These are phyloP conservation scores for Fabriciana adippe DNA, from an alignment of 2,888 invertebrate genomes.

Conservation along the genomic window DNA sequence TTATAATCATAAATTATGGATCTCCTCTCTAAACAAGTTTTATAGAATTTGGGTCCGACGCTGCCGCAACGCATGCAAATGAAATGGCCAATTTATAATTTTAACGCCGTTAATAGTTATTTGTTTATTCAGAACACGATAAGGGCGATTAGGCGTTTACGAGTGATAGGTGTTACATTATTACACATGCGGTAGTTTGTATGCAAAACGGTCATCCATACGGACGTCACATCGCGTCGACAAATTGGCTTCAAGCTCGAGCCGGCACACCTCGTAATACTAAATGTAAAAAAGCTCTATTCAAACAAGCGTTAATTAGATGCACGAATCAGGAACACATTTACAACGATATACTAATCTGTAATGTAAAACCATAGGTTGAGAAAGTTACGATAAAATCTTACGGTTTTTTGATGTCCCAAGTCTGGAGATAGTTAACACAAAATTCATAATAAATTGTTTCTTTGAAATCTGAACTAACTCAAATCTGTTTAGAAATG, in stretches of 20 bases:
- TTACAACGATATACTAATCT: constrained; percentile 5
- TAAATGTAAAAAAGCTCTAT: neutral
- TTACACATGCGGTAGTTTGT: constrained; percentile 47
- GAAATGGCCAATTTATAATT: constrained; percentile 69
- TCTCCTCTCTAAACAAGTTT: constrained; percentile 65
- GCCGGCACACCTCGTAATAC: constrained; percentile 19
- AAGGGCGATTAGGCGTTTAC: constrained; percentile 68
- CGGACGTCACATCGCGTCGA: constrained; percentile 35
- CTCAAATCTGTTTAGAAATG: constrained; percentile 47
- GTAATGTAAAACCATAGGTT: constrained; percentile 15
- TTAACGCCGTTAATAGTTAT: constrained; percentile 67
- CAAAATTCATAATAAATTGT: constrained; percentile 52
- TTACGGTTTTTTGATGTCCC: constrained; percentile 25
- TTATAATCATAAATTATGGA: constrained; percentile 61
- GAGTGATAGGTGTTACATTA: constrained; percentile 44
- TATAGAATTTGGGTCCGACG: constrained; percentile 49
- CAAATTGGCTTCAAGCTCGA: constrained; percentile 41
- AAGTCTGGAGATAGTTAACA: constrained; percentile 10
- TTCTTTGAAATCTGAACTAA: constrained; percentile 55
- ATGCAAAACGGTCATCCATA: constrained; percentile 45
- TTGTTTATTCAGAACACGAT: constrained; percentile 70
- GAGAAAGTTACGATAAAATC: constrained; percentile 22
- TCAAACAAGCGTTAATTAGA: neutral
- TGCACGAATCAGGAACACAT: constrained; percentile 2
- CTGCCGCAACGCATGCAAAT: constrained; percentile 50